These are phyloP conservation scores for Chrysaora quinquecirrha DNA, from an alignment of 30 jellyfish, hydroid and myxozoan genomes.

Conservation along the genomic window DNA sequence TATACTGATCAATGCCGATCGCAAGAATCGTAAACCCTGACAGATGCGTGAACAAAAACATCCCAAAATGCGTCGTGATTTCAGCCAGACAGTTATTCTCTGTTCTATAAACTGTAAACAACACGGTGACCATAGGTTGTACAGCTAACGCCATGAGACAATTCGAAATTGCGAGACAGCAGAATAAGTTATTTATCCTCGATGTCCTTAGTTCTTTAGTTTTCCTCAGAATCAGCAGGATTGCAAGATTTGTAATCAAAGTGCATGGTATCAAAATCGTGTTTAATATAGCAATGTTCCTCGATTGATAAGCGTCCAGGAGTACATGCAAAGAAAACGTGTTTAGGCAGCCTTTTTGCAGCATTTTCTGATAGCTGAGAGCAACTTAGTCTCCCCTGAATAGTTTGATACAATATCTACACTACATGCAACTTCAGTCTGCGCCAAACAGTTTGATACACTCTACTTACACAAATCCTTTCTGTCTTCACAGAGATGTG, in stretches of 20 bases:
- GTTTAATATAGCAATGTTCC: neutral
- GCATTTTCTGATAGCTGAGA: neutral
- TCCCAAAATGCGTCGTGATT: slow-evolving; percentile 14
- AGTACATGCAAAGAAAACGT: slow-evolving; percentile 8
- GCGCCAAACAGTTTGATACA: too few species aligned
- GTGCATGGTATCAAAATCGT: slow-evolving; percentile 18
- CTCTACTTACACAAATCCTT: too few species aligned
- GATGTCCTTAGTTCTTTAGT: neutral
- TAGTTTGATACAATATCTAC: too few species aligned
- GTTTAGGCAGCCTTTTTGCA: slow-evolving; percentile 4
- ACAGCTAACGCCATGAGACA: slow-evolving; percentile 17
- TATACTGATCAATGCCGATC: slow-evolving; percentile 19
- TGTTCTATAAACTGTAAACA: neutral
- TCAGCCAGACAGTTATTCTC: slow-evolving; percentile 15
- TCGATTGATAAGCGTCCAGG: slow-evolving; percentile 6
- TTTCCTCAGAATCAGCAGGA: neutral
- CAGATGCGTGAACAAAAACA: slow-evolving; percentile 14
- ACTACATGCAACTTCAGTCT: too few species aligned
- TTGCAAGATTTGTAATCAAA: slow-evolving; percentile 9
- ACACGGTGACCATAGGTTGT: slow-evolving; percentile 29
- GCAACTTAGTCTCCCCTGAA: too few species aligned
- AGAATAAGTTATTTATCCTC: slow-evolving; percentile 6
- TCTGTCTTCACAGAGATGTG: too few species aligned
- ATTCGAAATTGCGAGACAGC: slow-evolving; percentile 15
- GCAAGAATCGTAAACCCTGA: slow-evolving; percentile 20